Percentiles rank a stretch among this genome's conserved stretches.
Conservation (phyloP, 1,140 invertebrate genomes). For the Agrilus planipennis region DNA sequence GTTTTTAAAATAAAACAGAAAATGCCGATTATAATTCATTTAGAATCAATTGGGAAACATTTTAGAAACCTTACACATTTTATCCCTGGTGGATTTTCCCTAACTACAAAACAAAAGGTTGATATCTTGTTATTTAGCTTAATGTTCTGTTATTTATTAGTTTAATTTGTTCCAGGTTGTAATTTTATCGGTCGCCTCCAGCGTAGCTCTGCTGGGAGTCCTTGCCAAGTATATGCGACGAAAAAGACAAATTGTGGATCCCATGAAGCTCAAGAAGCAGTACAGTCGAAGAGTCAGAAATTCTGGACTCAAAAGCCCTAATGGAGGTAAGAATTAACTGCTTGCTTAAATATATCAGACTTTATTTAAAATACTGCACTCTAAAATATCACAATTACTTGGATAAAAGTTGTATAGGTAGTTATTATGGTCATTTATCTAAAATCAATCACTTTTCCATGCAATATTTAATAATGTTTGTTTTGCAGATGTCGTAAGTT, state of each 20-base stretch:
- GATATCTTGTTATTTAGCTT: neutral
- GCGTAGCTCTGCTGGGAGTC: constrained; percentile 47
- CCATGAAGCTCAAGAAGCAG: constrained; percentile 37
- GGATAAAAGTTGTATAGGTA: too few relatives aligned
- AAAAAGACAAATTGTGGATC: constrained; percentile 39
- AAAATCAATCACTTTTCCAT: neutral
- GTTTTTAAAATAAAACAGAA: constrained; percentile 10
- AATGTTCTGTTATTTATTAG: neutral
- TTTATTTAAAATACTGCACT: neutral
- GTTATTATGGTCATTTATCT: too few relatives aligned
- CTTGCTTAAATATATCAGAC: neutral
- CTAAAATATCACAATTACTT: neutral
- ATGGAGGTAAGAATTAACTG: constrained; percentile 37
- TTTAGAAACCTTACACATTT: constrained; percentile 21
- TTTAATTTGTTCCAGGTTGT: constrained; percentile 30
- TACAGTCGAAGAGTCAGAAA: constrained; percentile 42
- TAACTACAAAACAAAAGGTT: constrained; percentile 31
- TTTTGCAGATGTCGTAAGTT: constrained; percentile 28
- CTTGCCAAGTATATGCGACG: constrained; percentile 48
- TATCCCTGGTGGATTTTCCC: constrained; percentile 18
- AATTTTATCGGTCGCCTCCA: constrained; percentile 37
- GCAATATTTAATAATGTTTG: neutral
- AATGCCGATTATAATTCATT: constrained; percentile 30
- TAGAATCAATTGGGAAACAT: constrained; percentile 22
- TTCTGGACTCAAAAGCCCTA: constrained; percentile 49